Percentiles rank a stretch among this genome's conserved stretches.
phyloP scores from a whole-genome alignment of 2,888 invertebrate genomes.

The Drosophila heteroneura region DNA sequence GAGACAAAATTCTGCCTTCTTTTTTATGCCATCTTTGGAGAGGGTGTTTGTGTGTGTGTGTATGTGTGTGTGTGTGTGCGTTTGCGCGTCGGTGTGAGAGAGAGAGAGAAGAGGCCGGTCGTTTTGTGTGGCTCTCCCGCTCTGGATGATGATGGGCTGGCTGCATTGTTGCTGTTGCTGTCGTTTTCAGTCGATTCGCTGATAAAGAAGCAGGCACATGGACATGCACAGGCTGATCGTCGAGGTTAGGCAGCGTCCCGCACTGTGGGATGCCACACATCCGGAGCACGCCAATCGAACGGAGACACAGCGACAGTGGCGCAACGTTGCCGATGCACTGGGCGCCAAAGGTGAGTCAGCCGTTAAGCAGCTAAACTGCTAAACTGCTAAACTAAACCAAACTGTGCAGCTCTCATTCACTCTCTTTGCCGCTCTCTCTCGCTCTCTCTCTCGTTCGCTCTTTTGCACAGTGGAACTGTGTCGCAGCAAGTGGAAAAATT shows the following conservation, averaged over 20 bases:
- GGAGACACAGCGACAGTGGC: constrained; percentile 69
- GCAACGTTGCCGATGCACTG: constrained; percentile 61
- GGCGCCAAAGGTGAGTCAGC: constrained; percentile 69
- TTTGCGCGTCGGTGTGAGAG: background rate
- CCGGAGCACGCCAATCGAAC: constrained; percentile 71
- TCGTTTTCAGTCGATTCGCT: constrained; percentile 74
- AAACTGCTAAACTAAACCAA: constrained; percentile 14
- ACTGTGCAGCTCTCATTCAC: background rate
- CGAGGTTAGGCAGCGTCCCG: constrained; percentile 73
- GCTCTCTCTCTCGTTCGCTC: background rate
- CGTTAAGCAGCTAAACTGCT: constrained; percentile 1
- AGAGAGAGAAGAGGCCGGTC: constrained; percentile 28
- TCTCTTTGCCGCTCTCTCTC: background rate
- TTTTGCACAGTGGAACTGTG: constrained; percentile 73
- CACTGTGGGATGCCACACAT: constrained; percentile 76
- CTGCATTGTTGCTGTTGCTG: constrained; percentile 45
- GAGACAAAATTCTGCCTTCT: background rate
- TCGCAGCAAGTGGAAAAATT: constrained; percentile 82
- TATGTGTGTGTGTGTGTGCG: background rate
- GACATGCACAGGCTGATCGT: constrained; percentile 77
- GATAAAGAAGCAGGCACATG: constrained; percentile 77
- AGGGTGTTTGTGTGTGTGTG: background rate
- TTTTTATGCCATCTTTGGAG: constrained; percentile 2
- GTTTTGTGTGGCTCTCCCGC: constrained; percentile 18
- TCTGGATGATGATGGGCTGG: constrained; percentile 9